Conservation (phyloP, 2,888 invertebrate species). For the Tipula vernalis region DNA sequence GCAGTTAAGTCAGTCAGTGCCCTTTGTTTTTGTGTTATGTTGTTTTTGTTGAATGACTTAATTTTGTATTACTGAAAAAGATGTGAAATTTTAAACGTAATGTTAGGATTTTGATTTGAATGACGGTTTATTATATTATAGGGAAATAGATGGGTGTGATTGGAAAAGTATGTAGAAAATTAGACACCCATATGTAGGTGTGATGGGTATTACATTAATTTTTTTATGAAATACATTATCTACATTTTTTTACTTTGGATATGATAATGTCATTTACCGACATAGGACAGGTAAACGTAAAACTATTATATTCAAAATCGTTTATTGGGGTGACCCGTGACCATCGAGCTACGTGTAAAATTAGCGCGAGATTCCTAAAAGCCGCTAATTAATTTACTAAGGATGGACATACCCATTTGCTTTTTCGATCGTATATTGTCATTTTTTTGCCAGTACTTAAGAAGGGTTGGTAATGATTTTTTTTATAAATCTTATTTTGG, state of each 20-base stretch:
- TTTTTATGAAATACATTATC: not conserved
- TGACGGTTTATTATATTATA: not conserved
- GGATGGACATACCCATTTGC: too few relatives aligned
- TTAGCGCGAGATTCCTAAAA: too few relatives aligned
- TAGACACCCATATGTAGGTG: not conserved
- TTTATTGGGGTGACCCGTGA: too few relatives aligned
- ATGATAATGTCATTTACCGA: too few relatives aligned
- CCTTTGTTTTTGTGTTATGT: not conserved
- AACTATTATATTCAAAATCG: too few relatives aligned
- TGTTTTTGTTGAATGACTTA: not conserved
- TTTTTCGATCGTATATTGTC: too few relatives aligned
- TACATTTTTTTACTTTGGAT: not conserved
- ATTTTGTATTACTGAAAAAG: not conserved
- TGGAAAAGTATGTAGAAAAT: not conserved
- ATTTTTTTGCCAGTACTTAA: too few relatives aligned
- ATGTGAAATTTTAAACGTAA: not conserved
- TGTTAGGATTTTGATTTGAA: not conserved
- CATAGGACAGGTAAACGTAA: too few relatives aligned
- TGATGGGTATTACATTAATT: not conserved
- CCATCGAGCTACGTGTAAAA: too few relatives aligned
- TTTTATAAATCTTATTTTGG: too few relatives aligned
- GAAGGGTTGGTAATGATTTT: too few relatives aligned
- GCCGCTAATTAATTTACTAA: too few relatives aligned
- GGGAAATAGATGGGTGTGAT: not conserved
- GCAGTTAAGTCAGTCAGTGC: not conserved